Base-by-base conservation (phyloP, 2,797 vertebrate genomes). In the Tiaroga cobitis region DNA sequence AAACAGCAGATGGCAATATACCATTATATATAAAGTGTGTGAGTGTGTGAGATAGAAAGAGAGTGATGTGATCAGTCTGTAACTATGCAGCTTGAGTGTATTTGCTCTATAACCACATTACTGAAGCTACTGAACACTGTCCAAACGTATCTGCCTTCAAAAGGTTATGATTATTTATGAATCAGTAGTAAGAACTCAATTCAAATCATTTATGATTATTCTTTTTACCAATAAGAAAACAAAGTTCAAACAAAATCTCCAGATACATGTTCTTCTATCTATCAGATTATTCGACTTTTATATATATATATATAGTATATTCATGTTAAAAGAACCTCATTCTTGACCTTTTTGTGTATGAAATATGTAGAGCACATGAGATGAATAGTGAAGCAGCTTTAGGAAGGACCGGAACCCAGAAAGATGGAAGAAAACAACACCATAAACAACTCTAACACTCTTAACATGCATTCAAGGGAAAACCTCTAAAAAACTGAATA, bases 71-170 rank as follows among this genome's bases (percentile, higher is more conserved):
- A 81, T 65, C 43, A 83, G 76, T 80, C 72, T 1, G 70, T 92
- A 91, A 90, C 92, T 93, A 94, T 92, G 92, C 91, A 92, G 90
- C 91, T 89, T 16, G 88, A 89, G 90, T 92, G 83, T 93, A 94
- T 94, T 94, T 94, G 93, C 91, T 94, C 92, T 93, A 93, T 92
- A 81, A 92, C 93, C n/a, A 34, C 68, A 0, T 65, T 65, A 18
- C 63, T 8, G 26, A 65, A 65, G 26, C 61, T 65, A 65, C 2
- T 29, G 26, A 65, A 32, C n/a, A 61, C 51, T 43, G 39, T 59
- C 39, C 34, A 51, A 26, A 69, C 21, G 6, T 19, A 6, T 26
- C 13, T 80, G 11, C n/a, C 19, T 70, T 39, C 32, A 69, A 81
- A 54, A 37, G 16, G 6, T 1, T n/a, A 10, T 3, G 3, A 81